A percentile compares a stretch with the other conserved stretches of the same genome.
Evolutionary conservation across 2,797 vertebrate genomes (phyloP).

Genomic region (Falco cherrug): DNA sequence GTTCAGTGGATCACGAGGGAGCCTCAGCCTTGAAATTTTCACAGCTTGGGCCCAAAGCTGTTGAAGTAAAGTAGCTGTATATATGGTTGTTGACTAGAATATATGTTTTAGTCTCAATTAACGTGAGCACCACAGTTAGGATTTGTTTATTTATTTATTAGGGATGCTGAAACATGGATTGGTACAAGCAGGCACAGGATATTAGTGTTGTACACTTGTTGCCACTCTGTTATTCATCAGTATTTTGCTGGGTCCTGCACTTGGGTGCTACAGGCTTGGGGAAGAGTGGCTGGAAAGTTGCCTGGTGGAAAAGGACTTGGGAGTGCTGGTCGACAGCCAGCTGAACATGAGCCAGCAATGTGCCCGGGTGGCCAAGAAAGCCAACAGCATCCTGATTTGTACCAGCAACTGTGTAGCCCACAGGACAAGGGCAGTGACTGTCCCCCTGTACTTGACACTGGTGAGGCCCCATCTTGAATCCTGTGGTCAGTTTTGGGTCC

Average conservation of each 20-base stretch:
- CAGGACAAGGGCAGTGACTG: too few relatives aligned
- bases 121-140: background rate
- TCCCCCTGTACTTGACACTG: too few relatives aligned
- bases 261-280: too few relatives aligned
- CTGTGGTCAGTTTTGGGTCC: too few relatives aligned
- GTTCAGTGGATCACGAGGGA: background rate
- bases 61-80: background rate
- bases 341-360: too few relatives aligned
- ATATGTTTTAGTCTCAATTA: background rate
- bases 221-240: background rate
- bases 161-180: background rate
- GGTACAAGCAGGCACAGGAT: background rate
- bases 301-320: too few relatives aligned
- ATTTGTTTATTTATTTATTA: background rate
- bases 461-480: too few relatives aligned
- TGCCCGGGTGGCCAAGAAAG: too few relatives aligned
- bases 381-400: too few relatives aligned
- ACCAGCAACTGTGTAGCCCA: too few relatives aligned
- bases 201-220: background rate
- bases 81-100: background rate
- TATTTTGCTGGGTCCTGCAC: background rate
- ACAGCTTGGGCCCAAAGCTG: background rate
- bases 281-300: too few relatives aligned
- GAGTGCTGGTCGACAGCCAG: too few relatives aligned
- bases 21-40: background rate